These are phyloP conservation scores for Lophius americanus DNA, from an alignment of 2,797 vertebrate genomes.

Conservation along the genomic window DNA sequence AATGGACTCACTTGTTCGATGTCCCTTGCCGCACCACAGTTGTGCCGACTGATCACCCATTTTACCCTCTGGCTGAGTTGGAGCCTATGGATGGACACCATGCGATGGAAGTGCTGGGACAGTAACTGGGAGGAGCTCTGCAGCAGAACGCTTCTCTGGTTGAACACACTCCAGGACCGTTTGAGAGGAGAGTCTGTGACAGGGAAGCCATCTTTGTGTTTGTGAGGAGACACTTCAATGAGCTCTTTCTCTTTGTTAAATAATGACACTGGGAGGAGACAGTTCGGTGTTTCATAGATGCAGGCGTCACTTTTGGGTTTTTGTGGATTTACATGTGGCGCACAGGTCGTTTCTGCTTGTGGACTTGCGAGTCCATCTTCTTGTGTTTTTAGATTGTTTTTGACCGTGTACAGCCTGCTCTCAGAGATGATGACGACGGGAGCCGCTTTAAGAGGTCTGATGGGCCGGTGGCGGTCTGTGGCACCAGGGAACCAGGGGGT, in stretches of 20 bases:
- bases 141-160: constrained; percentile 48
- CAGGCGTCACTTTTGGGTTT: not conserved
- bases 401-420: not conserved
- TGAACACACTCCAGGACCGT: constrained; percentile 89
- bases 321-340: not conserved
- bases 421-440: constrained; percentile 78
- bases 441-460: constrained; percentile 86
- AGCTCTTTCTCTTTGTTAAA: not conserved
- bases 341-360: not conserved
- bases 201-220: not conserved
- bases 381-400: not conserved
- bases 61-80: constrained; percentile 87
- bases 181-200: constrained; percentile 33
- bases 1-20: constrained; percentile 79
- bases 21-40: constrained; percentile 76
- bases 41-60: constrained; percentile 84
- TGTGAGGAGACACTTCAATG: not conserved
- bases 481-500: constrained; percentile 86
- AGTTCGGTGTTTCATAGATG: not conserved
- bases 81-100: constrained; percentile 81
- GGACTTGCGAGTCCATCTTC: not conserved
- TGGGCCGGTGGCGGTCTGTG: constrained; percentile 67
- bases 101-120: constrained; percentile 80
- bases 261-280: accelerated
- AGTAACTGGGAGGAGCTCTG: constrained; percentile 69